Evolutionary conservation across 2,888 invertebrate species (phyloP).

Genomic region (Mimas tiliae): DNA sequence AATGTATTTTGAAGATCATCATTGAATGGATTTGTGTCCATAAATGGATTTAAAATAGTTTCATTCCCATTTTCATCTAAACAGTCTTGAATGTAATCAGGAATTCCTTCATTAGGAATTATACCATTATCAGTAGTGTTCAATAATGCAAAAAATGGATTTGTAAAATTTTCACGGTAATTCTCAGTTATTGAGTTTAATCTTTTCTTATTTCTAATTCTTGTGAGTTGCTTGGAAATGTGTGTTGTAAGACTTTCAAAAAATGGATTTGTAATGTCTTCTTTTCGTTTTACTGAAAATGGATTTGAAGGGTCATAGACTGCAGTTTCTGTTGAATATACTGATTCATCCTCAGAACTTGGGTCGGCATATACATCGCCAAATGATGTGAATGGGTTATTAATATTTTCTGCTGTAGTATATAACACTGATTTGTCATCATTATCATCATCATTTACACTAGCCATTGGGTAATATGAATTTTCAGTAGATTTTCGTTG

Average conservation of each 20-base stretch:
- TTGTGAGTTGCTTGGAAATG: background rate
- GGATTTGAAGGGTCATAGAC: background rate
- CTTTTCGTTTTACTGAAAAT: background rate
- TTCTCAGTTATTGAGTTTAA: background rate
- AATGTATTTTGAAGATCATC: background rate
- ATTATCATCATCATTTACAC: background rate
- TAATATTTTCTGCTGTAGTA: background rate
- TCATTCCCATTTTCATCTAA: background rate
- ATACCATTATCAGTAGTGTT: background rate
- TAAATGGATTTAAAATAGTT: background rate
- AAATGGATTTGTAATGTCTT: background rate
- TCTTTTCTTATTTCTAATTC: background rate
- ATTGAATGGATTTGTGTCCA: slow-evolving; percentile 3
- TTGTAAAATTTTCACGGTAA: background rate
- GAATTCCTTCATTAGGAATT: background rate
- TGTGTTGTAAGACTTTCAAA: background rate
- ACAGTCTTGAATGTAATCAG: background rate
- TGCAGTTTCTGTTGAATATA: background rate
- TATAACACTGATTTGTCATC: too few species aligned
- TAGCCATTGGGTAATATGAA: background rate
- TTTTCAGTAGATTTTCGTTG: background rate
- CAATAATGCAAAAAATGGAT: background rate
- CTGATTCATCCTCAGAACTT: background rate
- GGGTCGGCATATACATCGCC: background rate
- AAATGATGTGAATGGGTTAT: background rate